These are phyloP conservation scores for Leucoptera coffeella DNA, from an alignment of 2,888 invertebrate species.

Conservation along the genomic window DNA sequence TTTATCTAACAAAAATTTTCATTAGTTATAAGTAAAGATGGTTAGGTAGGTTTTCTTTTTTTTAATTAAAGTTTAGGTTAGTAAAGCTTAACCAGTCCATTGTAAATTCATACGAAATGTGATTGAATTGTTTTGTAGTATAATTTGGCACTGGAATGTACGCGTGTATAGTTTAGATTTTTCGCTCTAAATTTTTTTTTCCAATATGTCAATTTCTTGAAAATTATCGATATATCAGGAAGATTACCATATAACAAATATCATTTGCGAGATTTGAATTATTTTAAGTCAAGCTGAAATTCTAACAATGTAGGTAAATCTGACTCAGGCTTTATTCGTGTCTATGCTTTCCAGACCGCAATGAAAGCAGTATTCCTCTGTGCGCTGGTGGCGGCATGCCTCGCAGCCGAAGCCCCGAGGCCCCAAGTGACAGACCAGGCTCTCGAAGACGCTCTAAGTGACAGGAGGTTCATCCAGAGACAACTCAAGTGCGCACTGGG, in stretches of 20 bases:
- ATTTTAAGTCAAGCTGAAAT: no score
- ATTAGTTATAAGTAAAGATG: no score
- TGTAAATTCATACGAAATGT: not conserved
- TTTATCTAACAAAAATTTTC: no score
- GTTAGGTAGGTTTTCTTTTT: no score
- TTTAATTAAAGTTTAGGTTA: no score
- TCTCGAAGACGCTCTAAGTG: conserved; percentile 60
- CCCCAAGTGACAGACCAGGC: conserved; percentile 59
- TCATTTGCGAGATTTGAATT: no score
- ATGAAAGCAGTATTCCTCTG: conserved; percentile 9
- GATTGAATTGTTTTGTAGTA: not conserved
- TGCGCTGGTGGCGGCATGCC: conserved; percentile 15
- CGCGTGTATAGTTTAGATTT: not conserved
- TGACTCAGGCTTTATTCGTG: not conserved
- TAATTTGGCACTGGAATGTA: no score
- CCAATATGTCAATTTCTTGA: not conserved
- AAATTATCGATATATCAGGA: no score
- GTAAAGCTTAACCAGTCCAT: not conserved
- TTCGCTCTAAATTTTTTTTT: not conserved
- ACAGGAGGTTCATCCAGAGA: conserved; percentile 63
- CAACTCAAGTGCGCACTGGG: conserved; percentile 70
- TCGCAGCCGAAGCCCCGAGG: conserved; percentile 18
- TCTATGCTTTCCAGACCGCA: conserved; percentile 1
- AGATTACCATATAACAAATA: no score
- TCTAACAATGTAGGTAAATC: no score